phyloP scores from a whole-genome alignment of 2,888 invertebrate genomes.

The Cosmia trapezina region DNA sequence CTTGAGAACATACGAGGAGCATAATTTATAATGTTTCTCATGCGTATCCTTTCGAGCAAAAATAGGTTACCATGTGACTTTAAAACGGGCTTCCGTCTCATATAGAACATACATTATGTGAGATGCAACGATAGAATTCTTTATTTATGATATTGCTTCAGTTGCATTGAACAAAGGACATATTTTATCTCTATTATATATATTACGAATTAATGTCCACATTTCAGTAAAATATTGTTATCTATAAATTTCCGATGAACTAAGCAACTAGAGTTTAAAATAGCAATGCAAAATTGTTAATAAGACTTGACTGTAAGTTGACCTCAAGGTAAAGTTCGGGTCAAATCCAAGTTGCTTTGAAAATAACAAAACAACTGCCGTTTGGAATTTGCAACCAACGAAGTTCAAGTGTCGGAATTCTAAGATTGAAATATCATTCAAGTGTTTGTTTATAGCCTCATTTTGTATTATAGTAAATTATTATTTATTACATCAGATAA shows the following conservation, averaged over 20 bases:
- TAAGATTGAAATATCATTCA: background rate
- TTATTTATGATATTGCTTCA: constrained; percentile 11
- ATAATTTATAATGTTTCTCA: constrained; percentile 43
- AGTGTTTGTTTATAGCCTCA: background rate
- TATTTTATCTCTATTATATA: background rate
- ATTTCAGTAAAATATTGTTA: constrained; percentile 8
- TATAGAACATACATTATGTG: constrained; percentile 3
- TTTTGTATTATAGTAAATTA: background rate
- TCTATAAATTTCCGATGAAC: background rate
- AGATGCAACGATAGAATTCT: constrained; percentile 27
- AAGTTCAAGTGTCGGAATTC: background rate
- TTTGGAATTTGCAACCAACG: background rate
- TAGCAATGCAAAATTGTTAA: background rate
- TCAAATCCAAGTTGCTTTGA: background rate
- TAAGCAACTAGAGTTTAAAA: background rate
- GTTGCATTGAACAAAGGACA: constrained; percentile 25
- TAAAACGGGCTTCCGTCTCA: constrained; percentile 19
- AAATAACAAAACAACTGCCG: background rate
- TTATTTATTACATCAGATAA: no score
- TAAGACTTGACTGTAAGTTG: constrained; percentile 10
- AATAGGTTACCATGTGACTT: constrained; percentile 25
- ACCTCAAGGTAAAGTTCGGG: background rate
- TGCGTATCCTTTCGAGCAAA: constrained; percentile 44
- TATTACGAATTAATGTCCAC: constrained; percentile 17
- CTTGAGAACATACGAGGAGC: constrained; percentile 19